Conservation (phyloP, 2,797 vertebrate genomes). For the Crenichthys baileyi region DNA sequence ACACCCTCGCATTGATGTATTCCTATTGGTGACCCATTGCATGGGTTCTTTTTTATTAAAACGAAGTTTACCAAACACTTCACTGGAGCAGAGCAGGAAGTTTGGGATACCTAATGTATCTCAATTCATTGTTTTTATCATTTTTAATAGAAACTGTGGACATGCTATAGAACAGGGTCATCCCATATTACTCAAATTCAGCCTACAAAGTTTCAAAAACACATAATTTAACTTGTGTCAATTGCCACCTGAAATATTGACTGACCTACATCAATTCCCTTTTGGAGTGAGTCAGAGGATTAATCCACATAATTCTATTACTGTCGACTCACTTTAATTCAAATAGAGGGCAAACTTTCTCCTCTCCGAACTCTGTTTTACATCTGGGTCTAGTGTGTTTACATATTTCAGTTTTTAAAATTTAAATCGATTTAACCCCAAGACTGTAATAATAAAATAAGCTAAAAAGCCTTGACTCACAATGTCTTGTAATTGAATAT, state of each 20-base stretch:
- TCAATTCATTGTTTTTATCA: slow-evolving; percentile 55
- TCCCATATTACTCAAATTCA: slow-evolving; percentile 44
- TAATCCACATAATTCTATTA: slow-evolving; percentile 17
- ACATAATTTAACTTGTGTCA: slow-evolving; percentile 29
- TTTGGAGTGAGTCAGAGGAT: slow-evolving; percentile 29
- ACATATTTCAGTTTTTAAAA: neutral
- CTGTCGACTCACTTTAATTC: slow-evolving; percentile 14
- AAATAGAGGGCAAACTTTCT: slow-evolving; percentile 5
- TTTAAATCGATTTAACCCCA: neutral
- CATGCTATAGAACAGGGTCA: slow-evolving; percentile 39
- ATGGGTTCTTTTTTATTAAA: slow-evolving; percentile 81
- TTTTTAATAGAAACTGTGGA: slow-evolving; percentile 56
- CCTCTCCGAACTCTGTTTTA: neutral
- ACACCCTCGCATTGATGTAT: slow-evolving; percentile 80
- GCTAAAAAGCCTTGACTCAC: slow-evolving; percentile 29
- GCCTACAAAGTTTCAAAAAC: slow-evolving; percentile 22
- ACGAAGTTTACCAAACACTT: slow-evolving; percentile 77
- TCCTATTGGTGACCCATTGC: slow-evolving; percentile 76
- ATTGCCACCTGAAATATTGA: slow-evolving; percentile 31
- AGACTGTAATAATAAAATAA: slow-evolving; percentile 4
- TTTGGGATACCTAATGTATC: slow-evolving; percentile 57
- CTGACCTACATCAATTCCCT: slow-evolving; percentile 24
- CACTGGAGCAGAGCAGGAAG: slow-evolving; percentile 81
- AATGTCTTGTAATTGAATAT: slow-evolving; percentile 34
- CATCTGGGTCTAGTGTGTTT: slow-evolving; percentile 5